Evolutionary conservation across 2,113 vertebrate genomes (phyloP).

Genomic region (Myiopsitta monachus): DNA sequence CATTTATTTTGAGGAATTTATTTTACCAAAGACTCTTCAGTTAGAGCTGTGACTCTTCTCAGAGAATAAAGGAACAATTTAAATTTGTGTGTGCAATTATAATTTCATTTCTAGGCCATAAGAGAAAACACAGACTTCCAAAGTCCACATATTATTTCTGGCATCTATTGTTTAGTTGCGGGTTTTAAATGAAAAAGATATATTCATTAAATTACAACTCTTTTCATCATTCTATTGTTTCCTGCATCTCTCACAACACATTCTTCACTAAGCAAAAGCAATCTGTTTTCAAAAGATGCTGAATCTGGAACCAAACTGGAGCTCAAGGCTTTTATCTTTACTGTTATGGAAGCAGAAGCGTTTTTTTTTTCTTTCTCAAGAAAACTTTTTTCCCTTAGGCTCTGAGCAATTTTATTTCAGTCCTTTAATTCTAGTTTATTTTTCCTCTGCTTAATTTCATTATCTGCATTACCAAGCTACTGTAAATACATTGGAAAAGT

Average conservation of each 20-base stretch:
- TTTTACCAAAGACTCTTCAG: background rate
- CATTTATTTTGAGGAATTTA: background rate
- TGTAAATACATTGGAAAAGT: background rate
- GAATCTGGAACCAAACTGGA: background rate
- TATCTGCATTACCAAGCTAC: background rate
- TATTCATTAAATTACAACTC: background rate
- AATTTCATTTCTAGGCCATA: background rate
- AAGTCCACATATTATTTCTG: background rate
- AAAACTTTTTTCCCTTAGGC: background rate
- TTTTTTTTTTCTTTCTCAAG: no score
- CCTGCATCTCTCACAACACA: background rate
- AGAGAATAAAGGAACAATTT: background rate
- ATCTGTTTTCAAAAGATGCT: background rate
- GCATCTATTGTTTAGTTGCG: accelerated
- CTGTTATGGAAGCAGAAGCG: background rate
- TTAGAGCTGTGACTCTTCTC: background rate
- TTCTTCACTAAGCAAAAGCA: background rate
- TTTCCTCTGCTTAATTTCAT: background rate
- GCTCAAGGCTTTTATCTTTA: background rate
- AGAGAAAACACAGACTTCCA: background rate
- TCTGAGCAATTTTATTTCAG: background rate
- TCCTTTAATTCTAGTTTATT: background rate
- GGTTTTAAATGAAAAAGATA: background rate
- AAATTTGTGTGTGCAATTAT: background rate
- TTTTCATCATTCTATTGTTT: background rate